A percentile compares a stretch with the other conserved stretches of the same genome.
These are phyloP conservation scores for Halictus ligatus DNA, from an alignment of 2,888 invertebrate species.

Conservation along the genomic window DNA sequence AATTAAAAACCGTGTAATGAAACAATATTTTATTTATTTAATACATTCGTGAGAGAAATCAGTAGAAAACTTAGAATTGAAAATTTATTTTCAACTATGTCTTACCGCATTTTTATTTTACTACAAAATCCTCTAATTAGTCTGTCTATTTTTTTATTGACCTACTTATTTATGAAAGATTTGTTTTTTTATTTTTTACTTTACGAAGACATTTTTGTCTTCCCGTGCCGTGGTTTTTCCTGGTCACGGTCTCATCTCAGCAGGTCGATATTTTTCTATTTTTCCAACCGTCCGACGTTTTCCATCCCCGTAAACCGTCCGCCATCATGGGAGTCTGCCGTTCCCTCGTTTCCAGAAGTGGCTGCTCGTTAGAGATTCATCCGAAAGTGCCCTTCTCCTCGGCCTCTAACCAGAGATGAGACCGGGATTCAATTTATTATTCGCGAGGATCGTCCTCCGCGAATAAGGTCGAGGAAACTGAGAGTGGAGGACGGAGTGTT, in stretches of 20 bases:
- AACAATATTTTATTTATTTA: too few relatives aligned
- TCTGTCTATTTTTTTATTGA: too few relatives aligned
- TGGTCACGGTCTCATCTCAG: background rate
- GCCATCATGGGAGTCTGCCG: slow-evolving; percentile 25
- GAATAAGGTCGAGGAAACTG: slow-evolving; percentile 58
- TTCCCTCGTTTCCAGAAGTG: slow-evolving; percentile 47
- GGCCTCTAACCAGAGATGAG: slow-evolving; percentile 60
- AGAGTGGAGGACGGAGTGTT: slow-evolving; percentile 47
- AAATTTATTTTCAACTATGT: too few relatives aligned
- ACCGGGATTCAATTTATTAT: slow-evolving; percentile 68
- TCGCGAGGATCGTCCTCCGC: slow-evolving; percentile 53
- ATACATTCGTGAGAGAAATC: too few relatives aligned
- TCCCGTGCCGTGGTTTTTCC: background rate
- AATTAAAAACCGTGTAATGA: too few relatives aligned
- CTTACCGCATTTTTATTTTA: too few relatives aligned
- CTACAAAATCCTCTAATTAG: too few relatives aligned
- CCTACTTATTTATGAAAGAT: too few relatives aligned
- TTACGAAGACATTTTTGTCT: background rate
- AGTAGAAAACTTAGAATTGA: too few relatives aligned
- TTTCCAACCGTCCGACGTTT: background rate
- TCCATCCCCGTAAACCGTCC: slow-evolving; percentile 21
- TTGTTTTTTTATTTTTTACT: background rate
- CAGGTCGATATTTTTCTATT: background rate
- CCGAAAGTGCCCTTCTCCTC: slow-evolving; percentile 41
- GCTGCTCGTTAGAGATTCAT: slow-evolving; percentile 63